Evolutionary conservation across 2,113 vertebrate genomes (phyloP).

Genomic region (Rhynchomys soricoides): DNA sequence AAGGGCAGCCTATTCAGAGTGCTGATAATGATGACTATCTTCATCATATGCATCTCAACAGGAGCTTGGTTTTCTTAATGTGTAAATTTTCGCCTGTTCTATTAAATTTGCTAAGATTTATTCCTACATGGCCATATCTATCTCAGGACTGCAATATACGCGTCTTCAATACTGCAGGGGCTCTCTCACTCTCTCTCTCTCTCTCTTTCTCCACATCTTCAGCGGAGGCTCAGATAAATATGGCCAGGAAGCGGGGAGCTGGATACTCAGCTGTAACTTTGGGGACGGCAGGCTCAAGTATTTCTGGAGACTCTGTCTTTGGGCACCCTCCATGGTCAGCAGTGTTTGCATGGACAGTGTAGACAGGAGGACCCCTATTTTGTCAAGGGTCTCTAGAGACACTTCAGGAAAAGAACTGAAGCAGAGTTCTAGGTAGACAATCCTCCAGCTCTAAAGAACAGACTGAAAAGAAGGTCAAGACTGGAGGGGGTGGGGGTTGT

Average conservation of each 20-base stretch:
- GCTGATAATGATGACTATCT: slow-evolving; percentile 62
- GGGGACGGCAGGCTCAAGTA: fast-evolving
- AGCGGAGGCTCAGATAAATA: too few species aligned
- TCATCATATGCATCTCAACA: background rate
- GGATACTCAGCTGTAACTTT: fast-evolving
- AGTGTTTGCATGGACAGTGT: fast-evolving
- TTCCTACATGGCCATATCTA: background rate
- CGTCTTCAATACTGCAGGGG: background rate
- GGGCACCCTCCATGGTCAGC: fast-evolving
- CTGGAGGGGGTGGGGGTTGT: too few species aligned
- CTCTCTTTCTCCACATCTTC: background rate
- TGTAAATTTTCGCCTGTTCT: slow-evolving; percentile 31
- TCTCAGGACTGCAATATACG: background rate
- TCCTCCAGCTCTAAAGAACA: background rate
- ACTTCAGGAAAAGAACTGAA: background rate
- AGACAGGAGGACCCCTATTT: background rate
- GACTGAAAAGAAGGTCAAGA: fast-evolving
- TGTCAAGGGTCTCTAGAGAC: background rate
- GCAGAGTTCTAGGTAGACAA: fast-evolving
- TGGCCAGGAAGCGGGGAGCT: fast-evolving
- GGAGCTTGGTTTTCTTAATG: slow-evolving; percentile 43
- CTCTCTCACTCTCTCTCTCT: too few species aligned
- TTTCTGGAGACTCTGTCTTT: fast-evolving
- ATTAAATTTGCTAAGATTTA: slow-evolving; percentile 46
- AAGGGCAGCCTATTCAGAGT: slow-evolving; percentile 29